Evolutionary conservation across 2,888 invertebrate genomes (phyloP).

Genomic region (Hirtodrosophila trivittata): DNA sequence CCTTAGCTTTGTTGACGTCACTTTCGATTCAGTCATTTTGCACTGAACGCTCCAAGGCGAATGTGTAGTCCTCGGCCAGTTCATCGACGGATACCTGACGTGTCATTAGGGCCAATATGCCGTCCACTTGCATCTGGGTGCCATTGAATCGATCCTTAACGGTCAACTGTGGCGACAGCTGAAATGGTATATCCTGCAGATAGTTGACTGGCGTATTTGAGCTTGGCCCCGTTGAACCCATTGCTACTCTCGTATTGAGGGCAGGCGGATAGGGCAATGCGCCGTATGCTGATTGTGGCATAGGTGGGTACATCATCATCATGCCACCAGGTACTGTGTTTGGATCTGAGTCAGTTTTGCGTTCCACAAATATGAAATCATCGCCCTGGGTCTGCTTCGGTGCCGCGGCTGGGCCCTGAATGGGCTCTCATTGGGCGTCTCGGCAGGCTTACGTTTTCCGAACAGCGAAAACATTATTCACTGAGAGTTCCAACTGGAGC

Average conservation of each 20-base stretch:
- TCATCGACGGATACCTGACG: constrained; percentile 77
- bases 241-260: constrained; percentile 23
- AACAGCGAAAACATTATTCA: constrained; percentile 80
- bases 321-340: constrained; percentile 19
- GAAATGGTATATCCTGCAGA: constrained; percentile 80
- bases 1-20: constrained; percentile 6
- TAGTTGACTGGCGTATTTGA: constrained; percentile 66
- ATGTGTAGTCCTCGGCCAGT: constrained; percentile 76
- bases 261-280: constrained; percentile 62
- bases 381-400: constrained; percentile 60
- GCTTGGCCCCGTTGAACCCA: background rate
- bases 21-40: constrained; percentile 77
- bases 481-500: background rate
- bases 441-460: constrained; percentile 75
- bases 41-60: constrained; percentile 78
- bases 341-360: constrained; percentile 55
- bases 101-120: constrained; percentile 79
- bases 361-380: constrained; percentile 81
- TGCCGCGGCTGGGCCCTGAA: constrained; percentile 59
- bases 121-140: constrained; percentile 80
- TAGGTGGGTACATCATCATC: constrained; percentile 69
- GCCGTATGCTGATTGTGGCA: constrained; percentile 56
- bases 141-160: constrained; percentile 68
- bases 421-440: constrained; percentile 69
- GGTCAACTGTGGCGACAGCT: constrained; percentile 74